These are phyloP conservation scores for Polymixis flavicincta DNA, from an alignment of 2,888 invertebrate species.

Conservation along the genomic window DNA sequence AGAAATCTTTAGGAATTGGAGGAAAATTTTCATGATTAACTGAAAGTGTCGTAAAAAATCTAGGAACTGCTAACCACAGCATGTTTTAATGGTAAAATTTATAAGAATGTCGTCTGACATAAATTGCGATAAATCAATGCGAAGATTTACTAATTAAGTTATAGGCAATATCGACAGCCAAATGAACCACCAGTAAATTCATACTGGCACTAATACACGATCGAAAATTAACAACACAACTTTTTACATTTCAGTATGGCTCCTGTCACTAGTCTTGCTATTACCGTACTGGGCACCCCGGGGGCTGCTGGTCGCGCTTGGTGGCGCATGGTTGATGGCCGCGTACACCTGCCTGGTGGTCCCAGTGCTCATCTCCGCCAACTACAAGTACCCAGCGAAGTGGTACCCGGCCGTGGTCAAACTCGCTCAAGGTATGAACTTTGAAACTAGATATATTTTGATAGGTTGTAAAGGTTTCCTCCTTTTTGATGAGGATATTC, in stretches of 20 bases:
- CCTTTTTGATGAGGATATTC: neutral
- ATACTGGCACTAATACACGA: too few relatives aligned
- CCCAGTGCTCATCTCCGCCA: slow-evolving; percentile 92
- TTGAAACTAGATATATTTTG: neutral
- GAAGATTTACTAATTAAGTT: neutral
- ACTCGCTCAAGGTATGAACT: slow-evolving; percentile 89
- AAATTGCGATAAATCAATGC: neutral
- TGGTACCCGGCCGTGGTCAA: slow-evolving; percentile 91
- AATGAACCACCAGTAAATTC: neutral
- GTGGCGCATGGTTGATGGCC: slow-evolving; percentile 91
- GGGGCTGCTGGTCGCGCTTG: slow-evolving; percentile 91
- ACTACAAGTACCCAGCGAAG: slow-evolving; percentile 92
- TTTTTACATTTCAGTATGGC: slow-evolving; percentile 91
- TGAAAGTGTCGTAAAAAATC: slow-evolving; percentile 1
- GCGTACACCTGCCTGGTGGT: slow-evolving; percentile 93
- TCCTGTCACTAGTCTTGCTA: slow-evolving; percentile 92
- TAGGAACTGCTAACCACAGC: neutral
- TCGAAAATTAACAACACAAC: neutral
- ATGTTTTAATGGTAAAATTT: neutral
- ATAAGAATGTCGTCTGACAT: neutral
- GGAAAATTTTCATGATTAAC: neutral
- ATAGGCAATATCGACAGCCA: neutral
- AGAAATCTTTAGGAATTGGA: neutral
- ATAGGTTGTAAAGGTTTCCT: too few relatives aligned
- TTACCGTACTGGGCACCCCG: slow-evolving; percentile 92